Conservation (phyloP, 1,140 invertebrate genomes). For the Heliconius congener region DNA sequence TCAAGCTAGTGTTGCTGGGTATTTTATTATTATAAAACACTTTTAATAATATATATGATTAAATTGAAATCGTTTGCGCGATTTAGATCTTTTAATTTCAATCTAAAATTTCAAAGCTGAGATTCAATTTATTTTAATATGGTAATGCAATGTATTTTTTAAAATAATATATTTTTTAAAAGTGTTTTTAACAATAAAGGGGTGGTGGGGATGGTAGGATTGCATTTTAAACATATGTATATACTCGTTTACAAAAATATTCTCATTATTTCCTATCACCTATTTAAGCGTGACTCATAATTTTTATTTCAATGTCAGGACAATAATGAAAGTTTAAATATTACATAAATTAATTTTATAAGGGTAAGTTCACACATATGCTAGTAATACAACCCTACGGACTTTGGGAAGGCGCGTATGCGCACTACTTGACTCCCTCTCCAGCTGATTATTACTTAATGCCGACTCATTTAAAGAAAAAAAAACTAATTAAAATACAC, state of each 20-base stretch:
- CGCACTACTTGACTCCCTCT: slow-evolving; percentile 66
- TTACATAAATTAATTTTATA: not conserved
- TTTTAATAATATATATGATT: slow-evolving; percentile 27
- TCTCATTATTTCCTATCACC: not conserved
- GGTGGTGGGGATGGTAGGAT: slow-evolving; percentile 13
- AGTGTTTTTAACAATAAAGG: slow-evolving; percentile 31
- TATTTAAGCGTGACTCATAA: not conserved
- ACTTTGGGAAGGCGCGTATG: slow-evolving; percentile 40
- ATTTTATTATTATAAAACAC: slow-evolving; percentile 27
- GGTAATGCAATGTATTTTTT: no score
- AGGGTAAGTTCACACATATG: slow-evolving; percentile 17
- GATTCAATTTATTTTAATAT: no score
- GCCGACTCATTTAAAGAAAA: slow-evolving; percentile 47
- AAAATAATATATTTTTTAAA: slow-evolving; percentile 23
- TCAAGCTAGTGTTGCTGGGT: slow-evolving; percentile 27
- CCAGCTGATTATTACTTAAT: slow-evolving; percentile 59
- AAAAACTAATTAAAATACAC: slow-evolving; percentile 11
- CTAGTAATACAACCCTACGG: slow-evolving; percentile 28
- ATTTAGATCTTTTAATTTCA: no score
- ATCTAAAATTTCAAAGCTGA: no score
- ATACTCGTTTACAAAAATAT: not conserved
- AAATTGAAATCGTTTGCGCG: not conserved
- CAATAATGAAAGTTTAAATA: not conserved
- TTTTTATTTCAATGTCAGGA: not conserved
- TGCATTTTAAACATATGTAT: slow-evolving; percentile 22